Percentiles rank a stretch among this genome's conserved stretches.
Conservation (phyloP, 2,888 invertebrate species). For the Argyresthia goedartella region DNA sequence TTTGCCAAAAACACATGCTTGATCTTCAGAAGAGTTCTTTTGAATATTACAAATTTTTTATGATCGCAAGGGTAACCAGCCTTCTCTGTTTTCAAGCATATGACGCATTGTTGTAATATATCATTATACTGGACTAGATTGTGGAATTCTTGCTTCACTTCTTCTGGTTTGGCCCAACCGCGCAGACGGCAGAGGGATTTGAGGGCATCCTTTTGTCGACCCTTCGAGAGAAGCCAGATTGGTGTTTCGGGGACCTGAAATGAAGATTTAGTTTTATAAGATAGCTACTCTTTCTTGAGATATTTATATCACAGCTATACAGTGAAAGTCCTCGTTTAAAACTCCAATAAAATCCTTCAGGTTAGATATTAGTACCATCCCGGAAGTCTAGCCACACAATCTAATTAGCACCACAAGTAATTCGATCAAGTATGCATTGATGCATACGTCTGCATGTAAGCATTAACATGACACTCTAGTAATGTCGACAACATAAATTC, state of each 20-base stretch:
- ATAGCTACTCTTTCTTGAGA: no score
- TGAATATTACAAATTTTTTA: conserved; percentile 25
- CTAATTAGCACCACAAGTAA: no score
- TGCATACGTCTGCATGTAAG: no score
- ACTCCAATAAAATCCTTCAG: no score
- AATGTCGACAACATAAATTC: no score
- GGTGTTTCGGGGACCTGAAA: conserved; percentile 71
- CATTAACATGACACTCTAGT: no score
- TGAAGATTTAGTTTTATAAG: background rate
- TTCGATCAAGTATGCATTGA: no score
- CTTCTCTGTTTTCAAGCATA: conserved; percentile 39
- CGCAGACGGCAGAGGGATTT: conserved; percentile 66
- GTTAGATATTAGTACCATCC: no score
- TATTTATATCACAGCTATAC: no score
- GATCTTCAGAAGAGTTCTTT: conserved; percentile 29
- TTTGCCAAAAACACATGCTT: conserved; percentile 55
- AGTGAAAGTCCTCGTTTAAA: no score
- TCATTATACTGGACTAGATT: conserved; percentile 56
- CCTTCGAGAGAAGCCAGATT: conserved; percentile 70
- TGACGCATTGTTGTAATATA: conserved; percentile 33
- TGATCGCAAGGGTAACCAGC: conserved; percentile 34
- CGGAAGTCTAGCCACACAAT: no score
- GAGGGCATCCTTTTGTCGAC: conserved; percentile 63
- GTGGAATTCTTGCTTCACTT: conserved; percentile 63
- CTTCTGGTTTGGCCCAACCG: conserved; percentile 64